Conservation (phyloP, 2,797 vertebrate species). For the Cirrhinus molitorella region DNA sequence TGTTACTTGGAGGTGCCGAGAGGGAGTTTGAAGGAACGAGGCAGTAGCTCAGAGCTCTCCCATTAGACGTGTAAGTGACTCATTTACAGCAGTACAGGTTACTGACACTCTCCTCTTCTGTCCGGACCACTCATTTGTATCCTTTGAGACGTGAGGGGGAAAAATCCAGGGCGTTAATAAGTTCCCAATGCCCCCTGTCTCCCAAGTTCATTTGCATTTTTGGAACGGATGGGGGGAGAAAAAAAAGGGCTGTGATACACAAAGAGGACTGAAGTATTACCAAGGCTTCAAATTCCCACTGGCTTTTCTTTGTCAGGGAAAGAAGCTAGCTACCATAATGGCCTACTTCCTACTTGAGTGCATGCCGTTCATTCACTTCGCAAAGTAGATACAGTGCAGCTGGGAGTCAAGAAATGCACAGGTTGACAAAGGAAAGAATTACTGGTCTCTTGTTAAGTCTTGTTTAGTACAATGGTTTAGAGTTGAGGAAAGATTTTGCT, state of each 20-base stretch:
- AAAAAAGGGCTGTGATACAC: conserved; percentile 15
- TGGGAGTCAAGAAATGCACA: conserved; percentile 53
- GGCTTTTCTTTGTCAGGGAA: conserved; percentile 57
- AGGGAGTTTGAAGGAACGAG: conserved; percentile 48
- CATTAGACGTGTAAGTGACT: conserved; percentile 65
- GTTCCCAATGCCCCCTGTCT: conserved; percentile 40
- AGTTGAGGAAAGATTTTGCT: not conserved
- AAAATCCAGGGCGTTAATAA: conserved; percentile 51
- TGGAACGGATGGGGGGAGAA: conserved; percentile 7
- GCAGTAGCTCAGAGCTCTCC: conserved; percentile 59
- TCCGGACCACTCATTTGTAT: conserved; percentile 57
- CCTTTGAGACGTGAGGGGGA: conserved; percentile 28
- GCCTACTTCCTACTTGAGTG: conserved; percentile 45
- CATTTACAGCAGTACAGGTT: conserved; percentile 63
- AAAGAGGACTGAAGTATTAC: conserved; percentile 58
- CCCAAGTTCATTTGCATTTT: conserved; percentile 62
- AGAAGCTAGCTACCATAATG: conserved; percentile 54
- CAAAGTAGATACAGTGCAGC: conserved; percentile 52
- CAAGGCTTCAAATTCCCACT: conserved; percentile 50
- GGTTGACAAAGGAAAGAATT: conserved; percentile 22
- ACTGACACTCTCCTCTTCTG: conserved; percentile 57
- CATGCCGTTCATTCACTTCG: conserved; percentile 46
- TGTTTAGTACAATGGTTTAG: not conserved
- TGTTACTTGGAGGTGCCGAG: conserved; percentile 51
- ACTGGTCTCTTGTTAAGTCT: conserved; percentile 1